Evolutionary conservation across 2,888 invertebrate species (phyloP).

Genomic region (Pocota personata): DNA sequence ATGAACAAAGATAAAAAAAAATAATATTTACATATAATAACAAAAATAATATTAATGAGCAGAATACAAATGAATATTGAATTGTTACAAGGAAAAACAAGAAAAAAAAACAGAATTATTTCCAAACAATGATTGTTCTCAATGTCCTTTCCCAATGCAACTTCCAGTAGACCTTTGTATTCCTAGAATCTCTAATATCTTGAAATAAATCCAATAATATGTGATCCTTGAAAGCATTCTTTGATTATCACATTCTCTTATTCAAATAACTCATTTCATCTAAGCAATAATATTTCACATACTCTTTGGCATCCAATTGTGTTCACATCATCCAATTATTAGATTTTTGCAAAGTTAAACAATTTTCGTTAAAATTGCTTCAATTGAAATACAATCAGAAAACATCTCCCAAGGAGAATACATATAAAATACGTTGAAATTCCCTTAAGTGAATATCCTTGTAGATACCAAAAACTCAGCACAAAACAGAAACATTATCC

Average conservation of each 20-base stretch:
- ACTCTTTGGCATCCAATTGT: background rate
- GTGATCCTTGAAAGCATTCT: no score
- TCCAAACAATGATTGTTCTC: no score
- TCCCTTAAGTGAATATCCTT: constrained; percentile 50
- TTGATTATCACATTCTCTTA: background rate
- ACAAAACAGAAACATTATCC: constrained; percentile 27
- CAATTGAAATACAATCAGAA: constrained; percentile 50
- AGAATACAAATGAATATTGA: no score
- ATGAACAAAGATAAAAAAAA: no score
- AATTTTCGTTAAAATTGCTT: constrained; percentile 28
- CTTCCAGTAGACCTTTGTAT: no score
- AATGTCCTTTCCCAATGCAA: no score
- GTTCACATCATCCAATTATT: constrained; percentile 21
- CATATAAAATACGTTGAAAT: background rate
- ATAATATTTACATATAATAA: no score
- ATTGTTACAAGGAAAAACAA: no score
- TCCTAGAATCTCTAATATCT: no score
- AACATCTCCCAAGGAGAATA: background rate
- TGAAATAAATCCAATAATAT: no score
- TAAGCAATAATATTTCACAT: background rate
- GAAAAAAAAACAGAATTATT: no score
- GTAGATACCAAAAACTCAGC: background rate
- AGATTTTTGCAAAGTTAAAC: background rate
- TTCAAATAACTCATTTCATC: background rate
- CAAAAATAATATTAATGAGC: no score